phyloP scores from a whole-genome alignment of 2,797 vertebrate genomes.

The Salmo trutta region DNA sequence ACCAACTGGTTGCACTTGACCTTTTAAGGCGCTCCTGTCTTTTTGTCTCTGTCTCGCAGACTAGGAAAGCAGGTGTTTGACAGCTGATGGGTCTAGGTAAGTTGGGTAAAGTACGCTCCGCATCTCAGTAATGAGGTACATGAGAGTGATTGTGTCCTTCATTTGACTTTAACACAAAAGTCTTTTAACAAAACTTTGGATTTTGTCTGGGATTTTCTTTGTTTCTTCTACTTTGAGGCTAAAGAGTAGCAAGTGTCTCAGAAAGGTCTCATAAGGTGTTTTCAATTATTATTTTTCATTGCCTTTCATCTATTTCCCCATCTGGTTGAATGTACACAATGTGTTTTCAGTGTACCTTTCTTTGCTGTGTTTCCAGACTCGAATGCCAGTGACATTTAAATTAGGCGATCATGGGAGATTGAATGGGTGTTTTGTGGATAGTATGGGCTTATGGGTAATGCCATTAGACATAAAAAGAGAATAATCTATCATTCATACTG shows the following conservation, averaged over 20 bases:
- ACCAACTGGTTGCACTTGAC: conserved; percentile 39
- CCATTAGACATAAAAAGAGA: neutral
- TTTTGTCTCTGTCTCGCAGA: conserved; percentile 47
- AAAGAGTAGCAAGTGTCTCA: conserved; percentile 42
- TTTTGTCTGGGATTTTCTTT: conserved; percentile 39
- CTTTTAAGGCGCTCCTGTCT: conserved; percentile 22
- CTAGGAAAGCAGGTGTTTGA: conserved; percentile 63
- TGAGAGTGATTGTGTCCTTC: conserved; percentile 59
- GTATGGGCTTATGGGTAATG: conserved; percentile 23
- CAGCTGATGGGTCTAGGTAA: conserved; percentile 58
- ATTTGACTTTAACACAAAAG: conserved; percentile 71
- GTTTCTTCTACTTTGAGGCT: conserved; percentile 30
- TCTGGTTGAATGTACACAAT: conserved; percentile 40
- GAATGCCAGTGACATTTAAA: conserved; percentile 48
- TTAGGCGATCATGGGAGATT: conserved; percentile 15
- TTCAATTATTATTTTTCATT: conserved; percentile 56
- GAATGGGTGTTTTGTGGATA: conserved; percentile 27
- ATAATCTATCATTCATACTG: neutral
- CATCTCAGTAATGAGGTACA: conserved; percentile 69
- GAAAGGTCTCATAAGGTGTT: conserved; percentile 54
- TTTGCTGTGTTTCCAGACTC: conserved; percentile 38
- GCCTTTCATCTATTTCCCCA: conserved; percentile 37
- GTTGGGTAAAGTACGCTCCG: conserved; percentile 53
- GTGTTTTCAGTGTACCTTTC: conserved; percentile 40
- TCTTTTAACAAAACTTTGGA: conserved; percentile 52